A percentile compares a stretch with the other conserved stretches of the same genome.
Evolutionary conservation across 2,888 invertebrate species (phyloP).

Genomic region (Noctua fimbriata): DNA sequence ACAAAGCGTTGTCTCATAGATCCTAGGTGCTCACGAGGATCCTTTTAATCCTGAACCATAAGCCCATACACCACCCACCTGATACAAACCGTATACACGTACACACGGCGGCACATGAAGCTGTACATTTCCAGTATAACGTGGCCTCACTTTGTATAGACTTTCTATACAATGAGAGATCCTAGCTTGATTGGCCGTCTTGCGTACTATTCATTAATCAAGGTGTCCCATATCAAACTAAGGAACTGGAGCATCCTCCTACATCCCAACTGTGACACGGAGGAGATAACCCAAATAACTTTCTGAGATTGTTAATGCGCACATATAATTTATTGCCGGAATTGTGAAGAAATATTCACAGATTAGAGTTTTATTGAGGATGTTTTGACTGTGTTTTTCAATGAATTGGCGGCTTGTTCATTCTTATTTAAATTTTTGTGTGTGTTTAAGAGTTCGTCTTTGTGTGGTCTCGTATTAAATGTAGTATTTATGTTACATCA

Average conservation of each 20-base stretch:
- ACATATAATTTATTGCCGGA: conserved; percentile 58
- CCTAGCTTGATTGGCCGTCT: no score
- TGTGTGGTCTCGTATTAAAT: background rate
- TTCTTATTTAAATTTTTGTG: background rate
- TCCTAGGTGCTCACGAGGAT: background rate
- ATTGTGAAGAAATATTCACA: conserved; percentile 51
- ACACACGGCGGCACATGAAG: no score
- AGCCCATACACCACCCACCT: conserved; percentile 32
- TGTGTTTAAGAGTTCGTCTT: background rate
- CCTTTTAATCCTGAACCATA: background rate
- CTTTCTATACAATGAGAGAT: no score
- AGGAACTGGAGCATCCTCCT: conserved; percentile 54
- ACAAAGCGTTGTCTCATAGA: background rate
- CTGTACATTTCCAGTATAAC: no score
- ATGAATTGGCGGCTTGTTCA: conserved; percentile 7
- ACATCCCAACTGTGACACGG: conserved; percentile 58
- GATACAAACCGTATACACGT: conserved; percentile 32
- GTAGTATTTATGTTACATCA: background rate
- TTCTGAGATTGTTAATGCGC: conserved; percentile 58
- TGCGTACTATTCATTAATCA: conserved; percentile 47
- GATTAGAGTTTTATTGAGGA: conserved; percentile 52
- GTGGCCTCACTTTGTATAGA: no score
- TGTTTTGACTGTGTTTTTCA: conserved; percentile 24
- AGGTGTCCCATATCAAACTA: conserved; percentile 55
- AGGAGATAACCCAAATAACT: conserved; percentile 83